A percentile compares a stretch with the other conserved stretches of the same genome.
Evolutionary conservation across 2,113 vertebrate species (phyloP).

Genomic region (Corythaixoides concolor): DNA sequence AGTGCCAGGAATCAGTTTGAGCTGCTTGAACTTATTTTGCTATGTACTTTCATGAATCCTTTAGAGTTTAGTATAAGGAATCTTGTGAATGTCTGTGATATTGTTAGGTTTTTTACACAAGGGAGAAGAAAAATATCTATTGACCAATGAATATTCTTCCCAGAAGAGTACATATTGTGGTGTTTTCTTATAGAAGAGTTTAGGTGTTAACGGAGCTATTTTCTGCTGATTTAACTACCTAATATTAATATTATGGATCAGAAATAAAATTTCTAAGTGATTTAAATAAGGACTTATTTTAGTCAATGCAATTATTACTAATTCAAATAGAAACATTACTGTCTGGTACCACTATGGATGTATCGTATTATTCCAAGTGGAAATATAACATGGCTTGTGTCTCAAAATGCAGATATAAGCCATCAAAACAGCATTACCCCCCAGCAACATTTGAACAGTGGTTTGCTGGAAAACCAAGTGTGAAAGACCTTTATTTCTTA

Average conservation of each 20-base stretch:
- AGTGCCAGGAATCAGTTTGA: not conserved
- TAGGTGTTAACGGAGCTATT: not conserved
- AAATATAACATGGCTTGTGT: not conserved
- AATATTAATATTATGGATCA: not conserved
- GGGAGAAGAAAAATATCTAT: not conserved
- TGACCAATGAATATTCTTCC: not conserved
- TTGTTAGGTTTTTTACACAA: not conserved
- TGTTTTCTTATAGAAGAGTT: not conserved
- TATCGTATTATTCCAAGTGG: not conserved
- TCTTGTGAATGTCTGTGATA: not conserved
- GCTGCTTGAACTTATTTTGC: not conserved
- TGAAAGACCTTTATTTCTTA: not conserved
- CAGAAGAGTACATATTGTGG: not conserved
- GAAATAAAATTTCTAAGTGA: not conserved
- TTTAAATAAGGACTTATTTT: not conserved
- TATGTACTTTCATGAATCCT: not conserved
- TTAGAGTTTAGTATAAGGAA: not conserved
- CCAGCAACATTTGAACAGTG: slow-evolving; percentile 3
- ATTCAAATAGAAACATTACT: not conserved
- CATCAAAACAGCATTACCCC: not conserved
- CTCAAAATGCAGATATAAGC: slow-evolving; percentile 23
- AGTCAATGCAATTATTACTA: not conserved
- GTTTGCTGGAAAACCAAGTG: not conserved
- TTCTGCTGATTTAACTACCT: not conserved
- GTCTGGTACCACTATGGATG: not conserved